Evolutionary conservation across 2,113 vertebrate species (phyloP).

Genomic region (Sebastes schlegelii): DNA sequence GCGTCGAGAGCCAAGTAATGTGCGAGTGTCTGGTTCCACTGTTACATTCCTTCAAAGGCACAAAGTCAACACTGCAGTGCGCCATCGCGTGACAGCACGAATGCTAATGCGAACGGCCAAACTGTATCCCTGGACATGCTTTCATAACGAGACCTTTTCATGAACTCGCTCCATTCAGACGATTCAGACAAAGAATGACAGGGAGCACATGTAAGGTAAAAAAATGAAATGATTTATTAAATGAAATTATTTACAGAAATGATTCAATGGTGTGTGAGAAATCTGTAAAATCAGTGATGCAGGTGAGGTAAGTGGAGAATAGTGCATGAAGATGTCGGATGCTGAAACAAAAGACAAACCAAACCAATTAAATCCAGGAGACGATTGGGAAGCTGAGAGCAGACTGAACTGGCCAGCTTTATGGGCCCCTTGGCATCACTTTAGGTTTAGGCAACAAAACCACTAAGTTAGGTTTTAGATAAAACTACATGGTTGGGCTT

Average conservation of each 20-base stretch:
- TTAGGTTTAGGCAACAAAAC: no score
- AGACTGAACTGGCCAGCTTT: not conserved
- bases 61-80: constrained; percentile 35
- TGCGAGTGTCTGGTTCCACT: constrained; percentile 54
- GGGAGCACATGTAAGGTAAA: not conserved
- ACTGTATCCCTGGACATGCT: not conserved
- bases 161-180: not conserved
- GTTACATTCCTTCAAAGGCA: constrained; percentile 55
- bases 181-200: not conserved
- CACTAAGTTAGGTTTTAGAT: no score
- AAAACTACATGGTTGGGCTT: no score
- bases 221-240: not conserved
- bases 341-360: not conserved
- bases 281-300: not conserved
- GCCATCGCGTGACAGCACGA: constrained; percentile 8
- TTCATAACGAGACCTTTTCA: constrained; percentile 21
- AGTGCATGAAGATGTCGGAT: not conserved
- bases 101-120: constrained; percentile 17
- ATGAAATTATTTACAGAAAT: not conserved
- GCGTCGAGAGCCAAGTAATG: constrained; percentile 66
- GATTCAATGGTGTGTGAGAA: not conserved
- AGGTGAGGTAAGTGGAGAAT: not conserved
- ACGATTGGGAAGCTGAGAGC: not conserved
- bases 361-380: not conserved
- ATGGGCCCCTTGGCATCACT: no score